These are phyloP conservation scores for Eupeodes latifasciatus DNA, from an alignment of 2,888 invertebrate genomes.

Conservation along the genomic window DNA sequence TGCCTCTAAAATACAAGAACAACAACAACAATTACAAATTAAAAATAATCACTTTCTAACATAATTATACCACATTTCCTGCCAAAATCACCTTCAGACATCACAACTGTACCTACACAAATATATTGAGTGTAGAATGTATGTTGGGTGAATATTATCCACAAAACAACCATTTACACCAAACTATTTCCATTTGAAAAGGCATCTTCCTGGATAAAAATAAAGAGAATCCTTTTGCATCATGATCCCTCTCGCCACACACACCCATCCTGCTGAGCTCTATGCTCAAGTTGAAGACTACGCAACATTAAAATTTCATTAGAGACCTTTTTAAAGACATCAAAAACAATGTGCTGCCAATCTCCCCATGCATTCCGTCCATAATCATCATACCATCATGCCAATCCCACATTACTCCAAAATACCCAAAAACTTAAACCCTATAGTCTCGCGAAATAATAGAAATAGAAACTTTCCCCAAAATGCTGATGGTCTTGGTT, in stretches of 20 bases:
- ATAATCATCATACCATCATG: neutral
- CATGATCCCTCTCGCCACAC: neutral
- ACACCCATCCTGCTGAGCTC: neutral
- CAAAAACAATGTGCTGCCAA: constrained; percentile 75
- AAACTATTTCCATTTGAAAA: constrained; percentile 68
- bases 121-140: constrained; percentile 1
- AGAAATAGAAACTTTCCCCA: constrained; percentile 57
- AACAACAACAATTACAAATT: constrained; percentile 5
- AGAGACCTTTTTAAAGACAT: constrained; percentile 72
- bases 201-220: constrained; percentile 29
- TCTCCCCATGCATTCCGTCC: constrained; percentile 43
- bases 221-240: neutral
- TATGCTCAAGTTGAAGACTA: constrained; percentile 37
- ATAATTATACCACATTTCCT: constrained; percentile 29
- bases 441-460: constrained; percentile 28
- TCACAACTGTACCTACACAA: neutral
- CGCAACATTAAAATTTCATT: constrained; percentile 76
- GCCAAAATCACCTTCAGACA: constrained; percentile 70
- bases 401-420: neutral
- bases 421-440: constrained; percentile 4
- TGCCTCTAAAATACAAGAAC: neutral
- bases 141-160: constrained; percentile 59
- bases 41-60: constrained; percentile 35
- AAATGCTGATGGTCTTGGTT: constrained; percentile 69
- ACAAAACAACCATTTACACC: constrained; percentile 71